phyloP scores from a whole-genome alignment of 1,140 invertebrate species.

The Chrysomallon squamiferum region DNA sequence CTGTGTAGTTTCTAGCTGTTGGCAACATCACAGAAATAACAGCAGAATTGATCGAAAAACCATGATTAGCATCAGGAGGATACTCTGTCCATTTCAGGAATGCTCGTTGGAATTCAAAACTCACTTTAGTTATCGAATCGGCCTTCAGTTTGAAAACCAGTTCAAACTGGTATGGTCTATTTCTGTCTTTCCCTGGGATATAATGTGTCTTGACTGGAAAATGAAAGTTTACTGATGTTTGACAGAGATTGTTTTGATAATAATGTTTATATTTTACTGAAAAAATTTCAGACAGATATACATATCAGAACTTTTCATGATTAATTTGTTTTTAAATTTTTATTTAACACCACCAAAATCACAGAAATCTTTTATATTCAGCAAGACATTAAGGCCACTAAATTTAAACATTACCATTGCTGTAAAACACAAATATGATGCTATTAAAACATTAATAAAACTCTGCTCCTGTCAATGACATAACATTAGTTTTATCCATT shows the following conservation, averaged over 20 bases:
- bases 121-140: conserved; percentile 80
- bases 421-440: too few relatives aligned
- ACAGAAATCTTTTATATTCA: too few relatives aligned
- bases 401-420: too few relatives aligned
- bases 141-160: conserved; percentile 81
- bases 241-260: not conserved
- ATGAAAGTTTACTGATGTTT: conserved; percentile 10
- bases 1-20: conserved; percentile 79
- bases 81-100: conserved; percentile 99
- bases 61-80: conserved; percentile 98
- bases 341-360: too few relatives aligned
- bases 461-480: too few relatives aligned
- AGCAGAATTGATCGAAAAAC: conserved; percentile 70
- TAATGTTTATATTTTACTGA: too few relatives aligned
- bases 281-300: too few relatives aligned
- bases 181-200: conserved; percentile 83
- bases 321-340: conserved; percentile 1
- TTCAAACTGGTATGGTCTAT: conserved; percentile 88
- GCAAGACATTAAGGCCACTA: too few relatives aligned
- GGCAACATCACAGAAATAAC: conserved; percentile 81
- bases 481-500: too few relatives aligned
- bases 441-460: too few relatives aligned
- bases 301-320: too few relatives aligned
- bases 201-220: conserved; percentile 68
- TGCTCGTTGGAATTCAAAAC: conserved; percentile 90